phyloP scores from a whole-genome alignment of 1,140 invertebrate species.

The Acyrthosiphon pisum region DNA sequence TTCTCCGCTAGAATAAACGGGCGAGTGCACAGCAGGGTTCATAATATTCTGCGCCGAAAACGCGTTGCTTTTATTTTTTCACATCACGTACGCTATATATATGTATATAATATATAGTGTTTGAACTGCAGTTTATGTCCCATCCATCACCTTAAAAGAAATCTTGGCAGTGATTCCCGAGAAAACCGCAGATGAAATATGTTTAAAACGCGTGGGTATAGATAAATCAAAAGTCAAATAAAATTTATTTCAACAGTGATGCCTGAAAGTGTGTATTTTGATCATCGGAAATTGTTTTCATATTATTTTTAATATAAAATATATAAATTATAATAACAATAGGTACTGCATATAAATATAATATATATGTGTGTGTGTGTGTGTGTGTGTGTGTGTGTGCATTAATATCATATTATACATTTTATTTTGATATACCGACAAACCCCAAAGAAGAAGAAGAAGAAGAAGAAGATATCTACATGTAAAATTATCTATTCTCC shows the following conservation, averaged over 20 bases:
- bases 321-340: not conserved
- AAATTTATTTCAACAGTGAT: not conserved
- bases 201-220: not conserved
- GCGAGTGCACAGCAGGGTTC: not conserved
- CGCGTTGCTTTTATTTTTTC: not conserved
- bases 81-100: not conserved
- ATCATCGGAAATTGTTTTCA: not conserved
- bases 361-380: not conserved
- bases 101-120: constrained; percentile 1
- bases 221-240: constrained; percentile 34
- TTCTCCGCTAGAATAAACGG: not conserved
- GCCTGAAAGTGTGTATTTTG: not conserved
- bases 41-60: constrained; percentile 1
- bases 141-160: constrained; percentile 26
- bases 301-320: not conserved
- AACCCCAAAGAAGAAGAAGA: too few relatives aligned
- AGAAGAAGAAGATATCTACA: too few relatives aligned
- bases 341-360: not conserved
- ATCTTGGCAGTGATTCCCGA: not conserved
- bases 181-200: not conserved
- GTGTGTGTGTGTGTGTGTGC: not conserved
- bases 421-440: too few relatives aligned
- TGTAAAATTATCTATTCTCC: too few relatives aligned
- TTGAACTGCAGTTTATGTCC: not conserved
- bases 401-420: not conserved